Evolutionary conservation across 2,113 vertebrate genomes (phyloP).

Genomic region (Sinocyclocheilus rhinocerous): DNA sequence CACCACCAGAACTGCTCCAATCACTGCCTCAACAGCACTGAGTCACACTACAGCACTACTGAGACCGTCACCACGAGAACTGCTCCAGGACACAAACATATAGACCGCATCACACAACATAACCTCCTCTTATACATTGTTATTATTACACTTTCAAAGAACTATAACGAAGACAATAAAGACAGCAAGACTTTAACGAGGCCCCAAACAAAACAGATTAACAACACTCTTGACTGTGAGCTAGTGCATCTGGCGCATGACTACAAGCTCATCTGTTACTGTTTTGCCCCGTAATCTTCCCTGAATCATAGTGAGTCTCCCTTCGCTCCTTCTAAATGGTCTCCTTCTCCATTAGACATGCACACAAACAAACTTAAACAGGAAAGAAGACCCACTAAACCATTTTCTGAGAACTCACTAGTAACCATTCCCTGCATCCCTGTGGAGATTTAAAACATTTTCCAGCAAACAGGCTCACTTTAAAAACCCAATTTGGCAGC

Average conservation of each 20-base stretch:
- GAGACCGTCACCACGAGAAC: background rate
- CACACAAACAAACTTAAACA: background rate
- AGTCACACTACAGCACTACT: slow-evolving; percentile 21
- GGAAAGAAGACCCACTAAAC: background rate
- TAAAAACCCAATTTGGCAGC: background rate
- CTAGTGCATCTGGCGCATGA: background rate
- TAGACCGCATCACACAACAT: background rate
- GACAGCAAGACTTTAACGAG: background rate
- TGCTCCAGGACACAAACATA: slow-evolving; percentile 1
- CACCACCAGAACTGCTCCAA: background rate
- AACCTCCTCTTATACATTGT: background rate
- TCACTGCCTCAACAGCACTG: slow-evolving; percentile 37
- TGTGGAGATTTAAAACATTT: slow-evolving; percentile 2
- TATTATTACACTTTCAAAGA: background rate
- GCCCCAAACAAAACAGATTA: background rate
- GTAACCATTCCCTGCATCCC: background rate
- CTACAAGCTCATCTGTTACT: slow-evolving; percentile 7
- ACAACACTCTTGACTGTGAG: background rate
- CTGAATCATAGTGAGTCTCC: background rate
- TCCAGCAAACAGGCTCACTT: background rate
- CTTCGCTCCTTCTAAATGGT: background rate
- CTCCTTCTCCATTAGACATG: background rate
- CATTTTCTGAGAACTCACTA: slow-evolving; percentile 13
- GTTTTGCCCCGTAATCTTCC: background rate
- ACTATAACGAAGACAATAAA: slow-evolving; percentile 10